phyloP scores from a whole-genome alignment of 2,888 invertebrate species.

The Ligdia adustata region DNA sequence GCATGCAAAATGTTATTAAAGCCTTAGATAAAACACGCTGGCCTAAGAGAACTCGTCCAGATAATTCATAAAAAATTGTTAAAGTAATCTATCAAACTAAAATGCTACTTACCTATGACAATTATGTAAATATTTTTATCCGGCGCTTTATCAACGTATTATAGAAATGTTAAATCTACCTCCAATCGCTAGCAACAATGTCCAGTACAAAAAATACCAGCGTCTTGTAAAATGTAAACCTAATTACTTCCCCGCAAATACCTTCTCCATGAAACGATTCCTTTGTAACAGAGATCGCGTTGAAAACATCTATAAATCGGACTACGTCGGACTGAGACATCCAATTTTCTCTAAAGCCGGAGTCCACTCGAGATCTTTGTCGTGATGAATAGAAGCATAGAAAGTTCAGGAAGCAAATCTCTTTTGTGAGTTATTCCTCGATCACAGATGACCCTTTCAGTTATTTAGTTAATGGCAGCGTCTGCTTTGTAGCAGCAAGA shows the following conservation, averaged over 20 bases:
- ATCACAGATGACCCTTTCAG: constrained; percentile 54
- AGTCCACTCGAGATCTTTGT: constrained; percentile 74
- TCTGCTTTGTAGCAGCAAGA: too few relatives aligned
- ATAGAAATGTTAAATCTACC: too few relatives aligned
- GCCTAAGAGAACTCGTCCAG: too few relatives aligned
- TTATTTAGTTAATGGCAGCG: constrained; percentile 58
- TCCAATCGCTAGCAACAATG: too few relatives aligned
- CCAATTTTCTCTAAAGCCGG: constrained; percentile 79
- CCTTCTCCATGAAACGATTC: constrained; percentile 38
- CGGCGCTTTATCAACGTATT: too few relatives aligned
- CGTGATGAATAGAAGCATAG: constrained; percentile 76
- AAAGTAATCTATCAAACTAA: too few relatives aligned
- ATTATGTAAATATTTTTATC: too few relatives aligned
- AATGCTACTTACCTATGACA: too few relatives aligned
- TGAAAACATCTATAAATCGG: constrained; percentile 72
- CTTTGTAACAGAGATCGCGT: constrained; percentile 31
- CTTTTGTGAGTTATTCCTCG: constrained; percentile 64
- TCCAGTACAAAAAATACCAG: neutral
- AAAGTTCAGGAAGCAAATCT: constrained; percentile 70
- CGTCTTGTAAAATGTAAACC: neutral
- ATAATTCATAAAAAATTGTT: too few relatives aligned
- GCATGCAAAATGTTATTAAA: too few relatives aligned
- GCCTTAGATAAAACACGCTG: too few relatives aligned
- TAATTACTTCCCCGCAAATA: constrained; percentile 9
- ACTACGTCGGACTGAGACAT: constrained; percentile 69